Evolutionary conservation across 30 jellyfish, hydroid and myxozoan species (phyloP), one percentile per base, ranked within the genome.

Genomic region (Aurelia sp.): DNA sequence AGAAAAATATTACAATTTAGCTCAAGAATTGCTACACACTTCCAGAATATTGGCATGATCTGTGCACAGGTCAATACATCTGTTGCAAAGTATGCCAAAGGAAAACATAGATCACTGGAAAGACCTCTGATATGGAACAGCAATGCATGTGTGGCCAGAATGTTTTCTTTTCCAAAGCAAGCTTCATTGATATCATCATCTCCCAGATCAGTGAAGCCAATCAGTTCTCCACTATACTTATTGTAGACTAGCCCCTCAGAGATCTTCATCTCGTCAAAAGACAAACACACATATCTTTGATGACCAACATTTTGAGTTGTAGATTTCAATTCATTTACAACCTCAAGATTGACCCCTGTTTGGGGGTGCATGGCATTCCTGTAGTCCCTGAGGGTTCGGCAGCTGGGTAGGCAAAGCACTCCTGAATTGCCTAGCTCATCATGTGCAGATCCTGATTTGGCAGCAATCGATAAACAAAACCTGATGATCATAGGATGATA

Each of bases 401-500:
- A 82, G 53, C 95, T 85, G 31, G 95, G 90, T 13, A 85, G 89
- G 74, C 55, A 20, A n/a, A 85, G 89, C n/a, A 85, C 55, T 47
- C 74, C 64, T 27, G 94, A 71, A 5, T 72, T 22, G 44, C 89
- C 70, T 51, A 84, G 40, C 82, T 84, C 94, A 58, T 84, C 89
- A 58, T 84, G 72, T 17, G 89, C 89, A 13, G 86, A 82, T 27
- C 72, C 81, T n/a, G 90, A 84, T 38, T 84, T 84, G 22, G 89
- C 88, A 13, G 89, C 94, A 22, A 84, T 12, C 2, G 94, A 84
- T 27, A 84, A 41, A 60, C 94, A 84, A 61, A 57, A 82, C 15
- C 87, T 22, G 78, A 82, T 82, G 38, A 82, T 60, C 92, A 82
- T 82, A 6, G 92, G 86, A 41, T 82, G 92, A 70, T 82, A 82